These are phyloP conservation scores for Sinotaia quadrata DNA, from an alignment of 2,888 invertebrate species.

Conservation along the genomic window DNA sequence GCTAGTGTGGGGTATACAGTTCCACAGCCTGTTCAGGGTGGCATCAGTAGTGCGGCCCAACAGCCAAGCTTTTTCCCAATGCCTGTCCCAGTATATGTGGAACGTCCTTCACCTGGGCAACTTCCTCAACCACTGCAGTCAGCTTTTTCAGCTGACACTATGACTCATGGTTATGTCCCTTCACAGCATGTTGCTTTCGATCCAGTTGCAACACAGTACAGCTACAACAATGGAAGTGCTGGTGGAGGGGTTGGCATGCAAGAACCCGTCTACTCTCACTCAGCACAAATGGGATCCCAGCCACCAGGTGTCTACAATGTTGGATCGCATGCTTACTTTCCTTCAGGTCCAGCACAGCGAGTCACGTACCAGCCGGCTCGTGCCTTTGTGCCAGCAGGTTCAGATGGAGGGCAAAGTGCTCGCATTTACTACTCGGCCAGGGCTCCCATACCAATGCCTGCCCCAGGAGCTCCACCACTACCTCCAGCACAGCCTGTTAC, in stretches of 20 bases:
- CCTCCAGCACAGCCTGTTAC: constrained; percentile 22
- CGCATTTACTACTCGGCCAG: constrained; percentile 41
- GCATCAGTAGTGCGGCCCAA: neutral
- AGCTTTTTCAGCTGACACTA: neutral
- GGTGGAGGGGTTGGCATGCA: neutral
- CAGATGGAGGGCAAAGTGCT: constrained; percentile 28
- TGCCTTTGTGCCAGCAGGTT: constrained; percentile 35
- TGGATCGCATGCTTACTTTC: constrained; percentile 36
- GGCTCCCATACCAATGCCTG: constrained; percentile 35
- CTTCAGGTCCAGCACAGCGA: constrained; percentile 38
- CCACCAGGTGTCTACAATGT: constrained; percentile 25
- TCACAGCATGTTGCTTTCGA: constrained; percentile 34
- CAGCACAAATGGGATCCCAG: neutral
- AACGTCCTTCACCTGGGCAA: constrained; percentile 8
- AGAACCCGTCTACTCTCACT: neutral
- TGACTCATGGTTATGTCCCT: neutral
- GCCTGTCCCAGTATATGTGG: constrained; percentile 22
- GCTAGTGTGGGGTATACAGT: neutral
- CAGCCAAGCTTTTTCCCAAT: constrained; percentile 1
- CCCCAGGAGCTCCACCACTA: constrained; percentile 37
- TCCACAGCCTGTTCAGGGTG: neutral
- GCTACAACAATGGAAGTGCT: constrained; percentile 18
- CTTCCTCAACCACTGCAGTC: neutral
- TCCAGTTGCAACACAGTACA: constrained; percentile 30
- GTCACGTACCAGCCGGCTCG: constrained; percentile 37